Conservation (phyloP, 2,113 vertebrate species). For the Gambusia affinis region DNA sequence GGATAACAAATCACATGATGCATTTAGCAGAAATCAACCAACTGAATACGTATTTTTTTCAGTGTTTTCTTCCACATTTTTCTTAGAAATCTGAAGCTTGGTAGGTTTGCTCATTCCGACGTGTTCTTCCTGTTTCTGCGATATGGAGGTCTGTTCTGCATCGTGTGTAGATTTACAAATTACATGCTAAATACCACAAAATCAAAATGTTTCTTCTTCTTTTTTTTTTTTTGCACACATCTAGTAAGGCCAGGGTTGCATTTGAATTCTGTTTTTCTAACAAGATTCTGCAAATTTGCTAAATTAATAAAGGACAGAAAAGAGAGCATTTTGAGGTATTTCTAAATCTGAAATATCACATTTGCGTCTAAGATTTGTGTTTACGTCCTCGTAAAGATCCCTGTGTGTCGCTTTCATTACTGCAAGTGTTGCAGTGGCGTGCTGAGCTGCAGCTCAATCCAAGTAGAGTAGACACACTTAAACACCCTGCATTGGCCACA, state of each 20-base stretch:
- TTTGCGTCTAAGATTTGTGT: slow-evolving; percentile 14
- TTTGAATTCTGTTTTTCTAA: not conserved
- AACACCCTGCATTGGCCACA: slow-evolving; percentile 41
- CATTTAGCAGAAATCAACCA: not conserved
- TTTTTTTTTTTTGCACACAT: not conserved
- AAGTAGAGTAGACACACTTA: slow-evolving; percentile 56
- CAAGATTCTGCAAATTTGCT: not conserved
- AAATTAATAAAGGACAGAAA: not conserved
- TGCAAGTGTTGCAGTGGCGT: slow-evolving; percentile 2
- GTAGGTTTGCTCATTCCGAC: not conserved
- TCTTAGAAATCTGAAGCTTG: not conserved
- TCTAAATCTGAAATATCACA: slow-evolving; percentile 9
- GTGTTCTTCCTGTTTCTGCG: not conserved
- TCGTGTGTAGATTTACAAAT: not conserved
- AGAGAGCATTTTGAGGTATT: not conserved
- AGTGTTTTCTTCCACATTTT: not conserved
- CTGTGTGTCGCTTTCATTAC: slow-evolving; percentile 31
- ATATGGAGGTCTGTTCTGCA: not conserved
- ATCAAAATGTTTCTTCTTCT: not conserved
- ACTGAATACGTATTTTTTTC: not conserved
- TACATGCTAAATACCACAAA: not conserved
- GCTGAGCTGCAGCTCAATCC: slow-evolving; percentile 44
- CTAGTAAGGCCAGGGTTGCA: no score
- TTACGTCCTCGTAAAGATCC: slow-evolving; percentile 6
- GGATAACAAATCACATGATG: not conserved